Evolutionary conservation across 37 sponge, comb jelly and placozoan species (phyloP), one percentile per base, ranked within the genome.

Genomic region (Sycon ciliatum): DNA sequence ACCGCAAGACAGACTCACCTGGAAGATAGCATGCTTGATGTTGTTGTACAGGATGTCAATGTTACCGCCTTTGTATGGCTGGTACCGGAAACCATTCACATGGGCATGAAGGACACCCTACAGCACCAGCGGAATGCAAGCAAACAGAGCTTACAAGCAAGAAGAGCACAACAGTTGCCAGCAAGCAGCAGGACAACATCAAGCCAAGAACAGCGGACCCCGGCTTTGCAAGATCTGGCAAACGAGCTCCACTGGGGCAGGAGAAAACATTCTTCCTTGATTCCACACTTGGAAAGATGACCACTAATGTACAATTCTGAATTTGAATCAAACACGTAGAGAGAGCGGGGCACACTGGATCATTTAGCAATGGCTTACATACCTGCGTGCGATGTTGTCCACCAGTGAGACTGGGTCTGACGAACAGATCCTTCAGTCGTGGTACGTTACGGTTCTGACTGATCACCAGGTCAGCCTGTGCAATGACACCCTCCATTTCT

Each of bases 1-100:
- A 91, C 0, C 89, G 75, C 11, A 95, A 58, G 0, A 89, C 84
- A 7, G 11, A 56, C 11, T 16, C 7, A 86, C 82, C 79, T 94
- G 95, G 79, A 90, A 95, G 82, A 92, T 89, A 73, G 93, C 99
- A 46, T 87, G 85, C 68, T 89, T 92, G 42, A 97, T 80, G 67
- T 92, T 97, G 56, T 49, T 77, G 68, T 89, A 97, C 32, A 97
- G 74, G 37, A 97, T 85, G 75, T 97, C 99, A 18, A 92, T 82
- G 33, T 79, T 79, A 57, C 82, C 85, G 9, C 94, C 94, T 46
- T 81, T 85, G 24, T 85, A 42, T 28, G 91, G 78, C 1, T 87
- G 86, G 74, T 87, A 93, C 16, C 78, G 58, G 74, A 76, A 74
- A 32, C 38, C 40, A 60, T 60, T 60, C 22, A 60, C 63, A 28